These are phyloP conservation scores for Leucoma salicis DNA, from an alignment of 2,888 invertebrate genomes.

Conservation along the genomic window DNA sequence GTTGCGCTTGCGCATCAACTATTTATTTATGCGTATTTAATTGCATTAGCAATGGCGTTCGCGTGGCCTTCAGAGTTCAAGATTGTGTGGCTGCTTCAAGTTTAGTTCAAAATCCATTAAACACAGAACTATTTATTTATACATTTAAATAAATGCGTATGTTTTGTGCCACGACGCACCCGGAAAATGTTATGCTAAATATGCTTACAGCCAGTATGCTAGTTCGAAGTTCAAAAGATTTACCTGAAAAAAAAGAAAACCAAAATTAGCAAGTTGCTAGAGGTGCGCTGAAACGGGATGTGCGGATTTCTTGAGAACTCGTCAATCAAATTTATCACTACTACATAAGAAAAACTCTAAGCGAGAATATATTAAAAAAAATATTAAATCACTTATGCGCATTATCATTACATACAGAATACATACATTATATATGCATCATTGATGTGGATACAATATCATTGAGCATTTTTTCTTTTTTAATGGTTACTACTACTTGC, in stretches of 20 bases:
- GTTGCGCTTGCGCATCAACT: slow-evolving; percentile 20
- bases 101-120: neutral
- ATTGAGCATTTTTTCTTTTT: too few species aligned
- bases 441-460: too few species aligned
- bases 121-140: slow-evolving; percentile 19
- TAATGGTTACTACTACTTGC: too few species aligned
- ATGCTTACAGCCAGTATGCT: slow-evolving; percentile 10
- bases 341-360: too few species aligned
- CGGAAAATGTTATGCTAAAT: slow-evolving; percentile 16
- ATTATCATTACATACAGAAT: too few species aligned
- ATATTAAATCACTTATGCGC: too few species aligned
- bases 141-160: slow-evolving; percentile 17
- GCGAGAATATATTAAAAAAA: too few species aligned
- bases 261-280: slow-evolving; percentile 2
- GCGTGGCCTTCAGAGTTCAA: slow-evolving; percentile 9
- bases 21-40: slow-evolving; percentile 24
- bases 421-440: too few species aligned
- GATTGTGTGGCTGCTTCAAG: slow-evolving; percentile 3
- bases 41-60: slow-evolving; percentile 15
- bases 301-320: too few species aligned
- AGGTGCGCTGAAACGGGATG: slow-evolving; percentile 15
- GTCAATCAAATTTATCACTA: too few species aligned
- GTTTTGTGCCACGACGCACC: slow-evolving; percentile 11
- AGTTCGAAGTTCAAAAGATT: slow-evolving; percentile 10
- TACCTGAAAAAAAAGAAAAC: slow-evolving; percentile 49